These are phyloP conservation scores for Cliona cf. orientalis DNA, from an alignment of 37 sponge, comb jelly and placozoan species.

Conservation along the genomic window DNA sequence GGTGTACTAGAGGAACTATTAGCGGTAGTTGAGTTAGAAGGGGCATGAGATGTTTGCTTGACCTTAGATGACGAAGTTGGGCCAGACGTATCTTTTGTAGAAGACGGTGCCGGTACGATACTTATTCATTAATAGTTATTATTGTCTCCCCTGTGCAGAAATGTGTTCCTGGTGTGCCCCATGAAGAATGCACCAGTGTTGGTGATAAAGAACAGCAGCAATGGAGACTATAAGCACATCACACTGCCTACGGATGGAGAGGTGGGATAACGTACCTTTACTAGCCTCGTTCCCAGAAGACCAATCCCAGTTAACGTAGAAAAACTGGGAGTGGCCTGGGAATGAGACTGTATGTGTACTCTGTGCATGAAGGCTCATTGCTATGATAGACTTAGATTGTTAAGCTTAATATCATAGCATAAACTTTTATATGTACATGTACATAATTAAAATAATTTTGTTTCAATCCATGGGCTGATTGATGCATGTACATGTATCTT, in stretches of 20 bases:
- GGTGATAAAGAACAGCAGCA: slow-evolving; percentile 41
- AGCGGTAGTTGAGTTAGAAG: too few species aligned
- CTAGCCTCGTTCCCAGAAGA: neutral
- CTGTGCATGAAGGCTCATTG: neutral
- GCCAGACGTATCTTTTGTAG: too few species aligned
- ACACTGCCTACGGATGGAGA: slow-evolving; percentile 89
- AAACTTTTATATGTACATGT: too few species aligned
- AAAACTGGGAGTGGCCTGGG: neutral
- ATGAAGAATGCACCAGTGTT: slow-evolving; percentile 89
- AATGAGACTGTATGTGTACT: neutral
- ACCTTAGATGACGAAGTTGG: too few species aligned
- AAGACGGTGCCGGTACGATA: too few species aligned
- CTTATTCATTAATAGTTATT: too few species aligned
- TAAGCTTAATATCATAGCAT: too few species aligned
- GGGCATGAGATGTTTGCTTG: too few species aligned
- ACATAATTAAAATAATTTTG: too few species aligned
- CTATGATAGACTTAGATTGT: too few species aligned
- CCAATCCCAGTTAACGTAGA: neutral
- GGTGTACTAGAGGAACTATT: too few species aligned
- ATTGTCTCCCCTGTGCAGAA: neutral
- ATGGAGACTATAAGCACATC: slow-evolving; percentile 51
- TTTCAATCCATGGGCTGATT: neutral
- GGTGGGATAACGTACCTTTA: slow-evolving; percentile 20
- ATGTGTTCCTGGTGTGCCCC: slow-evolving; percentile 92
- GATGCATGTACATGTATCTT: too few species aligned